These are phyloP conservation scores for Panurus biarmicus DNA, from an alignment of 2,113 vertebrate genomes.

Conservation along the genomic window DNA sequence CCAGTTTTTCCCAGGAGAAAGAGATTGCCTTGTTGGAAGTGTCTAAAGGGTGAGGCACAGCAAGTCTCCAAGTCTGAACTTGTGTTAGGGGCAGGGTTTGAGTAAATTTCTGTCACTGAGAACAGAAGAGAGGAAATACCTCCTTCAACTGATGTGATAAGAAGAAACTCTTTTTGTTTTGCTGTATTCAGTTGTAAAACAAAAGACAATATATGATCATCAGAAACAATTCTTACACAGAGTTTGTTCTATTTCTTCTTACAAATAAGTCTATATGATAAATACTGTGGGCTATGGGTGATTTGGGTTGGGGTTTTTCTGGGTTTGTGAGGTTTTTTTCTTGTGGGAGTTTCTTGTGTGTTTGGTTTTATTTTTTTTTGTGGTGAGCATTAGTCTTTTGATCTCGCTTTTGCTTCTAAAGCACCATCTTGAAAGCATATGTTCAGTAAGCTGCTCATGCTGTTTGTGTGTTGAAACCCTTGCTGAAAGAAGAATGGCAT, in stretches of 20 bases:
- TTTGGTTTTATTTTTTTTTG: neutral
- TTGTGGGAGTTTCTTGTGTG: neutral
- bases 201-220: neutral
- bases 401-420: slow-evolving; percentile 4
- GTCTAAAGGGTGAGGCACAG: neutral
- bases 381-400: neutral
- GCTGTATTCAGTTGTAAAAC: neutral
- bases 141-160: neutral
- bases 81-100: neutral
- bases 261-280: neutral
- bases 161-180: neutral
- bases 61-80: neutral
- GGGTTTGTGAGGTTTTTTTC: fast-evolving
- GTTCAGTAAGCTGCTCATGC: slow-evolving; percentile 5
- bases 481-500: neutral
- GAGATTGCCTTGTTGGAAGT: neutral
- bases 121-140: neutral
- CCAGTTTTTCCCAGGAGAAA: neutral
- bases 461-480: neutral
- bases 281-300: neutral
- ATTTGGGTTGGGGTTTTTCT: neutral
- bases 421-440: neutral
- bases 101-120: neutral
- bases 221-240: neutral
- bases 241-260: neutral